Evolutionary conservation across 1,140 invertebrate species (phyloP).

Genomic region (Pogonomyrmex californicus): DNA sequence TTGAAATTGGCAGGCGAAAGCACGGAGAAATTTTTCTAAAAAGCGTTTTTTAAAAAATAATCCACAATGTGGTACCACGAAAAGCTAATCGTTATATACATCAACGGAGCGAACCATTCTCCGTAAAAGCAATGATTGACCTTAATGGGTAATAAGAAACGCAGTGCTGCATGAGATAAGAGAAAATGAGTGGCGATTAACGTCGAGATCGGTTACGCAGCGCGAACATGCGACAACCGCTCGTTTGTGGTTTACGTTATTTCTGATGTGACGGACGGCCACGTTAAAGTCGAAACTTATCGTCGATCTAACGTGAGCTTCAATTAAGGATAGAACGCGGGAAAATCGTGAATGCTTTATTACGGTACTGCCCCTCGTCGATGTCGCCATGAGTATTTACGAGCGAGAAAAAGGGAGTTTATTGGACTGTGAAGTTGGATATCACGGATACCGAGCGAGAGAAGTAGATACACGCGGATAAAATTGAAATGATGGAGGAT

Average conservation of each 20-base stretch:
- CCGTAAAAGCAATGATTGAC: conserved; percentile 72
- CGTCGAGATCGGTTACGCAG: conserved; percentile 64
- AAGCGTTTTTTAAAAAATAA: neutral
- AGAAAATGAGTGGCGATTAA: conserved; percentile 73
- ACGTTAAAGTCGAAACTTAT: conserved; percentile 49
- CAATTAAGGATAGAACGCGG: conserved; percentile 27
- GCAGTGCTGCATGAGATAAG: conserved; percentile 44
- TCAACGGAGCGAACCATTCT: neutral
- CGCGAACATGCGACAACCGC: conserved; percentile 17
- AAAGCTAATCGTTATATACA: neutral
- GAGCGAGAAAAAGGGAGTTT: conserved; percentile 19
- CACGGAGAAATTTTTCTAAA: neutral
- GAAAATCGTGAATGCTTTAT: conserved; percentile 38
- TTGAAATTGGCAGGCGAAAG: neutral
- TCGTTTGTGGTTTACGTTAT: conserved; percentile 50
- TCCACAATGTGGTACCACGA: neutral
- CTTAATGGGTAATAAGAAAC: conserved; percentile 68
- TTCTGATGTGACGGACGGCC: conserved; percentile 27
- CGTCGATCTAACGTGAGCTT: conserved; percentile 7
- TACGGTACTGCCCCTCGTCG: neutral
- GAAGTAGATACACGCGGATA: neutral
- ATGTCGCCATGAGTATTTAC: neutral
- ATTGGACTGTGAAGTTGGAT: conserved; percentile 17
- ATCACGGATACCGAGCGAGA: neutral
- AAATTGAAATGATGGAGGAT: neutral